A percentile compares a stretch with the other conserved stretches of the same genome.
Conservation (phyloP, 2,797 vertebrate species). For the Allobates femoralis region DNA sequence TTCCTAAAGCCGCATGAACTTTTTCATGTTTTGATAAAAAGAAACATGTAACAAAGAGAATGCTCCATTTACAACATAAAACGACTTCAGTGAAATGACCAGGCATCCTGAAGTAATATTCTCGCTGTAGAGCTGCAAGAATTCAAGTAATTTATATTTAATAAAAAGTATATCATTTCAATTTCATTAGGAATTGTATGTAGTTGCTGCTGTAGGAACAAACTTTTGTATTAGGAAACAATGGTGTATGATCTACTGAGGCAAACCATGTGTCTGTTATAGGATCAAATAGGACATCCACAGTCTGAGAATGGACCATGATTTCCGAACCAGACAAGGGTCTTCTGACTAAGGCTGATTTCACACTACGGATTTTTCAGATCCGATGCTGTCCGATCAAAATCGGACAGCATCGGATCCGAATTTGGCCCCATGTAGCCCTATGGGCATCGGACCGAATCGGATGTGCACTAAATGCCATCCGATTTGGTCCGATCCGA, state of each 20-base stretch:
- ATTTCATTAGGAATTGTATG: neutral
- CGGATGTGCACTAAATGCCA: no score
- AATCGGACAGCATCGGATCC: no score
- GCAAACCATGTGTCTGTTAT: neutral
- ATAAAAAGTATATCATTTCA: neutral
- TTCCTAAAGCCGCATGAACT: neutral
- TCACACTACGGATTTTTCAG: no score
- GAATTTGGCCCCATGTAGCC: no score
- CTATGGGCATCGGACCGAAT: no score
- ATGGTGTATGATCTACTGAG: neutral
- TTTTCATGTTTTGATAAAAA: neutral
- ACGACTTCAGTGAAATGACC: neutral
- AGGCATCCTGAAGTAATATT: neutral
- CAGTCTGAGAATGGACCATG: no score
- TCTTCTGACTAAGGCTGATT: no score
- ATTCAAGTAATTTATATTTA: neutral
- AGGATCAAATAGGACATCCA: no score
- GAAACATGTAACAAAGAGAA: neutral
- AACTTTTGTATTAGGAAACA: neutral
- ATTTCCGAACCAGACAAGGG: no score
- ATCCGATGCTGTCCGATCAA: no score
- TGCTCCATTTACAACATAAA: neutral
- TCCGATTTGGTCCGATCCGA: no score
- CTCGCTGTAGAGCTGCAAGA: neutral
- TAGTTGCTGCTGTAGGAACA: neutral